phyloP scores from a whole-genome alignment of 2,888 invertebrate species.

The Ichneumoninae sp. region DNA sequence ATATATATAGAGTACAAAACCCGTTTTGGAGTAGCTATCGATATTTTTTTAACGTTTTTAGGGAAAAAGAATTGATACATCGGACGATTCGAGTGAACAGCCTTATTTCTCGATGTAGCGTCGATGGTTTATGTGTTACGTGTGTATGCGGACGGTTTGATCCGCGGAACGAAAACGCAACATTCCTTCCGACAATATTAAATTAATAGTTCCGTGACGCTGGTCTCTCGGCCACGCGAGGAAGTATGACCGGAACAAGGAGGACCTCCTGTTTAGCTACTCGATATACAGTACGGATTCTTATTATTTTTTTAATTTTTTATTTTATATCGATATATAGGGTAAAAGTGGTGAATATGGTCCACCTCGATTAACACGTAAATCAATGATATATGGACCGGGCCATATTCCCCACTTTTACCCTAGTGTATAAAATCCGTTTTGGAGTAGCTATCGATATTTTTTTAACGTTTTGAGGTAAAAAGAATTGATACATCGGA shows the following conservation, averaged over 20 bases:
- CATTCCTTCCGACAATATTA: slow-evolving; percentile 17
- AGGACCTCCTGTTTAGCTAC: slow-evolving; percentile 11
- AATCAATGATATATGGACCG: too few species aligned
- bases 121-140: neutral
- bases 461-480: neutral
- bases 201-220: slow-evolving; percentile 38
- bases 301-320: slow-evolving; percentile 5
- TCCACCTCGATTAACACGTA: too few species aligned
- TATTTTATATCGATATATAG: neutral
- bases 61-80: neutral
- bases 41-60: neutral
- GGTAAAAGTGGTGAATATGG: too few species aligned
- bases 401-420: too few species aligned
- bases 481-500: neutral
- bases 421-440: slow-evolving; percentile 13
- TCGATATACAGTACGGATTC: neutral
- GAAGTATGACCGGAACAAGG: slow-evolving; percentile 35
- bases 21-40: slow-evolving; percentile 4
- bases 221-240: slow-evolving; percentile 14
- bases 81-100: neutral
- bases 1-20: slow-evolving; percentile 9
- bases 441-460: neutral
- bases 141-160: neutral
- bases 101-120: neutral
- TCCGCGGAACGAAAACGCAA: neutral